Evolutionary conservation across 1,140 invertebrate species (phyloP).

Genomic region (Pogonomyrmex barbatus): DNA sequence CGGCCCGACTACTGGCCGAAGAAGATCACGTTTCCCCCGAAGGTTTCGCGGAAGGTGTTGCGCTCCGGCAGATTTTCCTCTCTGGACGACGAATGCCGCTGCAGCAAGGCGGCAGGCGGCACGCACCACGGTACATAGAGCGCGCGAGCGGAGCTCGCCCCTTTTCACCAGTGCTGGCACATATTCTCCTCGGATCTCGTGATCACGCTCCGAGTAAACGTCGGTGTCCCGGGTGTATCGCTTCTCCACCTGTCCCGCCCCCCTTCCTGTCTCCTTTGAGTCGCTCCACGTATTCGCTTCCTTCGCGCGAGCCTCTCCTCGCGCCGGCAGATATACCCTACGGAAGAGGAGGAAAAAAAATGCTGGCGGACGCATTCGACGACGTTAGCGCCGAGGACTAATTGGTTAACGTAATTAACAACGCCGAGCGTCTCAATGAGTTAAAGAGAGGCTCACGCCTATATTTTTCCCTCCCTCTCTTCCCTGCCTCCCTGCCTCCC

Average conservation of each 20-base stretch:
- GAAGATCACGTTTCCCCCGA: too few species aligned
- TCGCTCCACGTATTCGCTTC: slow-evolving; percentile 22
- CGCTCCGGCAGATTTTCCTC: slow-evolving; percentile 7
- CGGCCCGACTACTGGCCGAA: background rate
- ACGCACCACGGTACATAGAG: slow-evolving; percentile 31
- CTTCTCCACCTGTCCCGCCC: background rate
- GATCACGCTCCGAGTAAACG: background rate
- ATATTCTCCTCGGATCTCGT: slow-evolving; percentile 19
- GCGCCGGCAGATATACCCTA: too few species aligned
- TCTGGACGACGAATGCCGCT: background rate
- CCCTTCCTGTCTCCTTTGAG: background rate
- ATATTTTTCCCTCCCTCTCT: background rate
- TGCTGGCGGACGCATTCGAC: slow-evolving; percentile 8
- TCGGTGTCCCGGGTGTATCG: slow-evolving; percentile 4
- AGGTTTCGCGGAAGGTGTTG: background rate
- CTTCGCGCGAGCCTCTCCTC: background rate
- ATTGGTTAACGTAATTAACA: slow-evolving; percentile 76
- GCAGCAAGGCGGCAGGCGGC: background rate
- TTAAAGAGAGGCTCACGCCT: slow-evolving; percentile 47
- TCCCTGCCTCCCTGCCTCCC: background rate
- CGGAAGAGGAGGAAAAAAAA: slow-evolving; percentile 18
- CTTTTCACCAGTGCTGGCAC: slow-evolving; percentile 20
- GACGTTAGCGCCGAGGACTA: slow-evolving; percentile 50
- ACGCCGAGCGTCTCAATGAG: slow-evolving; percentile 62
- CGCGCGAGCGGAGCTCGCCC: slow-evolving; percentile 18